phyloP scores from a whole-genome alignment of 2,797 vertebrate species.

The Steatocranus sp. region DNA sequence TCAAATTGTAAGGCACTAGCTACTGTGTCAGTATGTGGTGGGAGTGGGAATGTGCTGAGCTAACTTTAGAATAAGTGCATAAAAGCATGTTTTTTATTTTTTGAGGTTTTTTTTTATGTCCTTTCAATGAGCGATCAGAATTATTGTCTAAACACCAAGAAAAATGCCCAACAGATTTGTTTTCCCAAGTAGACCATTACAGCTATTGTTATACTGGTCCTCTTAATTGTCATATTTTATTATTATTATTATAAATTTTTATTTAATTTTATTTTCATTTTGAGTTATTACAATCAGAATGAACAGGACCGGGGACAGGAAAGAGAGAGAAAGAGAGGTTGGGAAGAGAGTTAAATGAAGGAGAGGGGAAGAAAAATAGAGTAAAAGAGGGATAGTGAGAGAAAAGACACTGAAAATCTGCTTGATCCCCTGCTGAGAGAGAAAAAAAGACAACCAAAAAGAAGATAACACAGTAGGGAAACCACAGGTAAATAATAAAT shows the following conservation, averaged over 20 bases:
- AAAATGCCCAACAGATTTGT: not conserved
- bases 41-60: not conserved
- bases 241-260: not conserved
- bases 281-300: not conserved
- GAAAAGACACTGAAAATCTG: not conserved
- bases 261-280: not conserved
- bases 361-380: not conserved
- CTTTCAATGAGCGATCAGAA: not conserved
- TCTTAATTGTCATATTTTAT: not conserved
- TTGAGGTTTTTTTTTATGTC: accelerated
- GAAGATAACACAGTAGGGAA: not conserved
- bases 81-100: not conserved
- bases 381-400: not conserved
- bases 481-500: not conserved
- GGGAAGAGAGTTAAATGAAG: not conserved
- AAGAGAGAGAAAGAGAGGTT: not conserved
- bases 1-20: not conserved
- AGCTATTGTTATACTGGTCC: not conserved
- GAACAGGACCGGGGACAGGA: not conserved
- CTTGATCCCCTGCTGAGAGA: not conserved
- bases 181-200: not conserved
- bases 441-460: not conserved
- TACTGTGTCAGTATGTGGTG: not conserved
- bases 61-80: not conserved
- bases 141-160: not conserved